A percentile compares a stretch with the other conserved stretches of the same genome.
These are phyloP conservation scores for Drosophila leontia DNA, from an alignment of 1,140 invertebrate species.

Conservation along the genomic window DNA sequence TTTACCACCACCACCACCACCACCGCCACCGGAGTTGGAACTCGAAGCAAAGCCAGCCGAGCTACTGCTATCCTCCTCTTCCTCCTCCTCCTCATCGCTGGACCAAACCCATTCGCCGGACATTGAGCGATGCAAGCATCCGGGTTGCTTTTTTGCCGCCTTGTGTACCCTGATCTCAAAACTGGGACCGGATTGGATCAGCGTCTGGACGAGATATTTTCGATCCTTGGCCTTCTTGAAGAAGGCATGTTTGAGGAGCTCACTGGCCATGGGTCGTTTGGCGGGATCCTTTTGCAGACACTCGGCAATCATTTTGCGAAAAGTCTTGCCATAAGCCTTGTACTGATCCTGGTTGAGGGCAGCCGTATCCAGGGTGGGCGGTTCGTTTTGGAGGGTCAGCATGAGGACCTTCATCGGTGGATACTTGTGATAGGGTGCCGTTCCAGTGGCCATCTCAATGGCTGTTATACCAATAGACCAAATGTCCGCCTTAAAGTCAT, in stretches of 20 bases:
- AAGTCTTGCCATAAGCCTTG: conserved; percentile 98
- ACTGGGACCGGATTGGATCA: conserved; percentile 94
- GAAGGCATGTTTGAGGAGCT: conserved; percentile 98
- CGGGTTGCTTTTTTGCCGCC: conserved; percentile 93
- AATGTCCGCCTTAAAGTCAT: conserved; percentile 99
- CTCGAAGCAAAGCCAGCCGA: neutral
- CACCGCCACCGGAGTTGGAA: conserved; percentile 34
- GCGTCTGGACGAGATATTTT: conserved; percentile 95
- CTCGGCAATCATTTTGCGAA: conserved; percentile 97
- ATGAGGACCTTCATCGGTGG: conserved; percentile 99
- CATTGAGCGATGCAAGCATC: conserved; percentile 95
- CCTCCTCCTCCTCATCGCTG: conserved; percentile 87
- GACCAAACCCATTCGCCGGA: conserved; percentile 99
- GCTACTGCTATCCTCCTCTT: conserved; percentile 51
- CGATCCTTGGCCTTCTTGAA: conserved; percentile 99
- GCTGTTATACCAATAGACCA: conserved; percentile 99
- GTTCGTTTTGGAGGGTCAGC: conserved; percentile 99
- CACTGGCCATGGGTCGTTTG: conserved; percentile 97
- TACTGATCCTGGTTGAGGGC: conserved; percentile 99
- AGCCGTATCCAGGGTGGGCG: conserved; percentile 96
- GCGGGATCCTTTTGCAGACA: conserved; percentile 97
- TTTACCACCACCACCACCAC: conserved; percentile 43
- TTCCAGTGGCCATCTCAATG: conserved; percentile 99
- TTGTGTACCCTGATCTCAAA: conserved; percentile 95
- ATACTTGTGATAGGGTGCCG: conserved; percentile 99